These are phyloP conservation scores for Drosophila sucinea DNA, from an alignment of 1,140 invertebrate genomes.

Conservation along the genomic window DNA sequence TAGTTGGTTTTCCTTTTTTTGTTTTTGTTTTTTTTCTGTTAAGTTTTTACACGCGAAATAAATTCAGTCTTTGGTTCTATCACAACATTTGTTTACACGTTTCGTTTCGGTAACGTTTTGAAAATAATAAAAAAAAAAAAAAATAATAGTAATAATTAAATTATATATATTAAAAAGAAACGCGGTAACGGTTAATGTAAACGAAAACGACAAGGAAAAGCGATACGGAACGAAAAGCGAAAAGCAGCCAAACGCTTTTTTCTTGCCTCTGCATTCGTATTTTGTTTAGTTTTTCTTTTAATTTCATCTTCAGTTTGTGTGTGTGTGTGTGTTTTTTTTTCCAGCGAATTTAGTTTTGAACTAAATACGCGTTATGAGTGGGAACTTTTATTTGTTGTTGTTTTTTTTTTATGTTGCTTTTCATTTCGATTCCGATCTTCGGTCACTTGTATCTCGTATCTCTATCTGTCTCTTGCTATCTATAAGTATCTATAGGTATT, in stretches of 20 bases:
- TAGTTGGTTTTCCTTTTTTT: slow-evolving; percentile 10
- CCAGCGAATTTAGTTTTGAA: slow-evolving; percentile 70
- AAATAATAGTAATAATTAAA: slow-evolving; percentile 8
- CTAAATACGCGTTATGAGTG: slow-evolving; percentile 55
- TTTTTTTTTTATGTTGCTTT: slow-evolving; percentile 14
- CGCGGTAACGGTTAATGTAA: slow-evolving; percentile 41
- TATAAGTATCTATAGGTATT: slow-evolving; percentile 18
- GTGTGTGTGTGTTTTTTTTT: background rate
- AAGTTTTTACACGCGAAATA: slow-evolving; percentile 73
- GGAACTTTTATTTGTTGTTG: slow-evolving; percentile 36
- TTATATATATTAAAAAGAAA: slow-evolving; percentile 46
- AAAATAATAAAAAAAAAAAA: slow-evolving; percentile 1
- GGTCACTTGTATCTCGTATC: slow-evolving; percentile 23
- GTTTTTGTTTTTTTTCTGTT: slow-evolving; percentile 44
- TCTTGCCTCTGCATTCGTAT: slow-evolving; percentile 32
- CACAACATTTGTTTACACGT: slow-evolving; percentile 83
- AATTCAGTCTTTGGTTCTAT: slow-evolving; percentile 83
- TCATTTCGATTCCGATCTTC: slow-evolving; percentile 6
- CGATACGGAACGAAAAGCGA: slow-evolving; percentile 62
- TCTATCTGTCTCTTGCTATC: slow-evolving; percentile 26
- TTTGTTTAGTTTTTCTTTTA: background rate
- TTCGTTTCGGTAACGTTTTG: slow-evolving; percentile 55
- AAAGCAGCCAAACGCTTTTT: slow-evolving; percentile 60
- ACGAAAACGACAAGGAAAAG: slow-evolving; percentile 51
- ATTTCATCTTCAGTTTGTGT: background rate